Conservation (phyloP, 1,140 invertebrate species). For the Reticulitermes speratus region DNA sequence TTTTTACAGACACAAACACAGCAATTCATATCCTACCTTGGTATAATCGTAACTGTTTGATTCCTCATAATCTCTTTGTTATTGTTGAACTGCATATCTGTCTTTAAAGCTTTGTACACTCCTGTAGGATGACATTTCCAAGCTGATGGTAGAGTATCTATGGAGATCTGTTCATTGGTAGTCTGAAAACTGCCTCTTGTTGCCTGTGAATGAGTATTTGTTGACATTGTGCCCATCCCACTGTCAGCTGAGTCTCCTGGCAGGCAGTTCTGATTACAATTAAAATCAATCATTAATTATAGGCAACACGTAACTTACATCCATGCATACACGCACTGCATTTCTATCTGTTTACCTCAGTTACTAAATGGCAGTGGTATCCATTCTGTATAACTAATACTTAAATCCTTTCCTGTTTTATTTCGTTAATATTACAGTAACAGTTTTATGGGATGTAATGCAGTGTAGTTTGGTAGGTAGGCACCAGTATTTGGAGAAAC, state of each 20-base stretch:
- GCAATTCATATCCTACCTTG: not conserved
- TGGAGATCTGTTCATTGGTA: not conserved
- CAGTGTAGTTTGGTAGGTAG: no score
- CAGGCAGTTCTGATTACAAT: not conserved
- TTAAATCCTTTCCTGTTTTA: no score
- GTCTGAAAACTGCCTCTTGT: slow-evolving; percentile 17
- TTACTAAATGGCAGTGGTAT: not conserved
- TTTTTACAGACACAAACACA: no score
- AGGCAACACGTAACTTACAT: not conserved
- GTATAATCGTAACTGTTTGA: not conserved
- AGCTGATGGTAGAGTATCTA: not conserved
- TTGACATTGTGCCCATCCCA: slow-evolving; percentile 41
- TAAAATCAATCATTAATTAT: not conserved
- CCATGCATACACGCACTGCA: not conserved
- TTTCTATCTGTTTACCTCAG: not conserved
- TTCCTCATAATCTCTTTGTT: not conserved
- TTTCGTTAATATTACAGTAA: no score
- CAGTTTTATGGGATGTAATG: no score
- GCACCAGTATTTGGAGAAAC: no score
- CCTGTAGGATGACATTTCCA: not conserved
- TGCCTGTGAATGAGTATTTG: slow-evolving; percentile 31
- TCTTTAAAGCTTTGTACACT: not conserved
- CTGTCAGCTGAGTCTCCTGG: slow-evolving; percentile 38
- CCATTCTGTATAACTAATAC: no score
- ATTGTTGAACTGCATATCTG: not conserved